Percentiles rank a stretch among this genome's conserved stretches.
Conservation (phyloP, 2,113 vertebrate species). For the Tringa solitaria region DNA sequence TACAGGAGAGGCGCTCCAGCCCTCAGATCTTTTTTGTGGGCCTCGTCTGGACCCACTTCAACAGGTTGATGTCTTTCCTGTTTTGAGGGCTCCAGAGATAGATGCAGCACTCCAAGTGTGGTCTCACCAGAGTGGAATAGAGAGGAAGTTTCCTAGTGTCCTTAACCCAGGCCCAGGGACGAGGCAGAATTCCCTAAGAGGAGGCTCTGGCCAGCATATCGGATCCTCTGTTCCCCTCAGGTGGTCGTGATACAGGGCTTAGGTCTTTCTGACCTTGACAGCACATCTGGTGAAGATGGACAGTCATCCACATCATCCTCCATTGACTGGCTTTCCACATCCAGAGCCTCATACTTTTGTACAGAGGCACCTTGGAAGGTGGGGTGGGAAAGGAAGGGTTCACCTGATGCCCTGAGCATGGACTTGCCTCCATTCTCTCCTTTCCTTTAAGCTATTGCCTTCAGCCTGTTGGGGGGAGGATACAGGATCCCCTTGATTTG, state of each 20-base stretch:
- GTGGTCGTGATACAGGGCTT: neutral
- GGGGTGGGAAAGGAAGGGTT: neutral
- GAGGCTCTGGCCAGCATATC: neutral
- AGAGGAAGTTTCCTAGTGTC: neutral
- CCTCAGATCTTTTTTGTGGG: too few species aligned
- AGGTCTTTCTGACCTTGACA: neutral
- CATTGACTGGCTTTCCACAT: neutral
- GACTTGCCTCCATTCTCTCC: neutral
- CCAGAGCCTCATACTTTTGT: neutral
- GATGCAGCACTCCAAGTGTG: too few species aligned
- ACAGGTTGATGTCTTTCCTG: too few species aligned
- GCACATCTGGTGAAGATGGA: neutral
- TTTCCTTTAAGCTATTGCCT: neutral
- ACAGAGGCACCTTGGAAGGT: neutral
- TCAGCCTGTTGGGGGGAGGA: neutral
- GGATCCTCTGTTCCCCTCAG: neutral
- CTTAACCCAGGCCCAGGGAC: neutral
- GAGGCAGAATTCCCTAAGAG: neutral
- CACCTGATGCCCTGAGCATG: neutral
- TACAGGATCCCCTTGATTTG: neutral
- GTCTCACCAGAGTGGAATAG: too few species aligned
- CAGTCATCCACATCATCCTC: neutral
- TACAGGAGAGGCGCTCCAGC: too few species aligned
- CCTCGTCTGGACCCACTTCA: too few species aligned
- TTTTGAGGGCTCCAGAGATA: too few species aligned